These are phyloP conservation scores for Astatotilapia flaviijosephi DNA, from an alignment of 2,113 vertebrate genomes.

Conservation along the genomic window DNA sequence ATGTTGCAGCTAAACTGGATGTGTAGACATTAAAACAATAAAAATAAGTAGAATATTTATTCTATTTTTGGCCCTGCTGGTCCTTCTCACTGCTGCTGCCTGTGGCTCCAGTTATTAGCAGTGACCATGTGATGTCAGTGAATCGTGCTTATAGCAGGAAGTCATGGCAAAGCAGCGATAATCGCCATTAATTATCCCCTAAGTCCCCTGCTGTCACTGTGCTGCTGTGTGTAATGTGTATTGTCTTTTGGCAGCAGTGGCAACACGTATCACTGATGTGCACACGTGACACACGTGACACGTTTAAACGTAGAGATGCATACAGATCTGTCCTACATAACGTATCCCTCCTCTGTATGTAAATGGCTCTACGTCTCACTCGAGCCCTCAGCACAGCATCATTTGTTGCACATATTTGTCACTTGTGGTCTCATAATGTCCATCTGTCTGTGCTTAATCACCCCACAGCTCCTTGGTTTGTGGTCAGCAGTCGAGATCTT, in stretches of 20 bases:
- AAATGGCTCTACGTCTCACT: neutral
- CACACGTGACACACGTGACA: neutral
- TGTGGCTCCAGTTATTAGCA: neutral
- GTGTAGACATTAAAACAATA: neutral
- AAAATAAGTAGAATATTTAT: neutral
- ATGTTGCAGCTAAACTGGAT: neutral
- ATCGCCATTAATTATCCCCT: neutral
- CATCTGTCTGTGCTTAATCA: neutral
- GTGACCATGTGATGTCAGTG: neutral
- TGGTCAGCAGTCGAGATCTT: neutral
- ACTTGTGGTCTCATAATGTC: fast-evolving
- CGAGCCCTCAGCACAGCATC: neutral
- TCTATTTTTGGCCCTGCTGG: neutral
- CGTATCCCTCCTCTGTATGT: neutral
- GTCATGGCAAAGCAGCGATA: neutral
- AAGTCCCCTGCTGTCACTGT: neutral
- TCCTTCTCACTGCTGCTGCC: neutral
- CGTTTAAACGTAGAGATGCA: neutral
- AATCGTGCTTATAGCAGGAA: neutral
- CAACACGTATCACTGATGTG: neutral
- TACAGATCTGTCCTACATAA: neutral
- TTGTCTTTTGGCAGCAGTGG: neutral
- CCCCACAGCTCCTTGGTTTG: fast-evolving
- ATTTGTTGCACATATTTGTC: fast-evolving
- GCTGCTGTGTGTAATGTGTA: neutral